Evolutionary conservation across 92 coral and sea anemone species (phyloP), one percentile per base, ranked within the genome.

Genomic region (Palythoa grandis): DNA sequence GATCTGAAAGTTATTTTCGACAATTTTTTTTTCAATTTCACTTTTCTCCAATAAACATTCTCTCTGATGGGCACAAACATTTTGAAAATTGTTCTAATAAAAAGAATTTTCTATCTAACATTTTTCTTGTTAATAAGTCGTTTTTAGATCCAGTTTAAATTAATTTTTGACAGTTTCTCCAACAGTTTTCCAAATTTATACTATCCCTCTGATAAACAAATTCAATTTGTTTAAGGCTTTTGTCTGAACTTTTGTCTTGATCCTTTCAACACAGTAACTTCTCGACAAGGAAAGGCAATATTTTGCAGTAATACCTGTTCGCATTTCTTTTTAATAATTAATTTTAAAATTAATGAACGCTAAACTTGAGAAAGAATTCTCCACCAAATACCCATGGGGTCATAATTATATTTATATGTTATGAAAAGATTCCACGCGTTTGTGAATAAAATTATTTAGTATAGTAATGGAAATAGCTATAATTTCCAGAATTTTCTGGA

Each of bases 311-410:
- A 7, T 60, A 14, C 19, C 4, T 63, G 6, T 63, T 63, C 19
- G 24, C 11, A 19, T 8, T 63, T 63, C 11, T 15, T 60, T 60
- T 60, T 60, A 60, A 16, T 43, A 5, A 20, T 5, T 72, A 74
- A 7, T 20, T 48, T 74, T 47, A 47, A 19, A 74, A 17, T 74
- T 5, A 74, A 74, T 20, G 35, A 72, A 72, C 9, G 7, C 82
- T 53, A 76, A 24, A 76, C 11, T 53, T 76, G 82, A 76, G 82
- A 76, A 76, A 76, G 20, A 76, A 24, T 52, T 76, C 82, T 78
- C 83, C 70, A 57, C 83, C 3, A 43, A 57, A 78, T 60, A 78
- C 70, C 71, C 83, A 78, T 60, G 38, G 83, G 83, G 83, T 78
- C 54, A 60, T 53, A 77, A 29, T 35, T 77, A 29, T 58, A 17